Percentiles rank a stretch among this genome's conserved stretches.
These are phyloP conservation scores for Vulpes ferrilata DNA, from an alignment of 2,113 vertebrate species.

Conservation along the genomic window DNA sequence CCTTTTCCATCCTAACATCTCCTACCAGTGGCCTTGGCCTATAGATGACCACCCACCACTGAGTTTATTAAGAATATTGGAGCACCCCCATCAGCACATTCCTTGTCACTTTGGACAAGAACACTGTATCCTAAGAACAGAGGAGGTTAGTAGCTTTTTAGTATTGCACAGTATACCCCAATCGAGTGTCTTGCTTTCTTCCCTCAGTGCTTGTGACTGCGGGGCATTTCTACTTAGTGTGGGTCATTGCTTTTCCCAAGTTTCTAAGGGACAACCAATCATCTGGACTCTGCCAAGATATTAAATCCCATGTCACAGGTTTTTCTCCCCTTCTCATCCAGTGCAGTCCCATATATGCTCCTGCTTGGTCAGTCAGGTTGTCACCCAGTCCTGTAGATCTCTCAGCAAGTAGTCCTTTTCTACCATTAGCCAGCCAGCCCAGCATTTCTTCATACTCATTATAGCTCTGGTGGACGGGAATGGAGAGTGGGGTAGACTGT, in stretches of 20 bases:
- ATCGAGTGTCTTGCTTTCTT: background rate
- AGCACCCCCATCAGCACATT: background rate
- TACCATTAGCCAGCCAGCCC: accelerated
- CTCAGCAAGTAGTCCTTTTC: background rate
- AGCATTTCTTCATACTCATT: background rate
- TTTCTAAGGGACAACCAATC: background rate
- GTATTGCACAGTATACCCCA: background rate
- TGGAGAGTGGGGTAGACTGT: background rate
- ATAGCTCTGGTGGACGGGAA: background rate
- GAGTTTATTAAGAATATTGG: background rate
- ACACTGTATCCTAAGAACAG: background rate
- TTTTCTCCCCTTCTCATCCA: background rate
- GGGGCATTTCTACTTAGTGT: background rate
- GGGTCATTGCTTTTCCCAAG: background rate
- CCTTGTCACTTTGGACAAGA: background rate
- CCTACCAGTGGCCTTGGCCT: background rate
- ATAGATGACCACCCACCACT: background rate
- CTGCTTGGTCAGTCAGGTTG: background rate
- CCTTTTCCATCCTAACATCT: background rate
- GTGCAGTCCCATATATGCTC: background rate
- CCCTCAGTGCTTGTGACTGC: background rate
- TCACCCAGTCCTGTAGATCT: background rate
- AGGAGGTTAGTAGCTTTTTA: background rate
- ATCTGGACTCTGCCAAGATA: background rate
- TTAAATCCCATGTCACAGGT: background rate